Conservation (phyloP, 2,888 invertebrate genomes). For the Spatulosminthurus flaviceps region DNA sequence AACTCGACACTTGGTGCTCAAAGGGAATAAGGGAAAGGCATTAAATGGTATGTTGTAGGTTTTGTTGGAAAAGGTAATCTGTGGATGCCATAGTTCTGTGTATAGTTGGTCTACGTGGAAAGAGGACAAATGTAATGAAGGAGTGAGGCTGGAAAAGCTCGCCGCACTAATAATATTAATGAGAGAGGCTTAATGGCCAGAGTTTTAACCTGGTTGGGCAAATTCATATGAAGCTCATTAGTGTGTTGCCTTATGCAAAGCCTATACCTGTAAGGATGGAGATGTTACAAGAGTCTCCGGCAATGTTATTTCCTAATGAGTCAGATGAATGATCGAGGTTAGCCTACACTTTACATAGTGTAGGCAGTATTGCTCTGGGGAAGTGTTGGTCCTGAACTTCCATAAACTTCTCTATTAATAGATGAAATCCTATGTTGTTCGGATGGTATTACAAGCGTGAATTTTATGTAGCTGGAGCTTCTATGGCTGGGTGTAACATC, state of each 20-base stretch:
- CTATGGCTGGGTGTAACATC: no score
- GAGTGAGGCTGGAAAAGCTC: no score
- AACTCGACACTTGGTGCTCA: no score
- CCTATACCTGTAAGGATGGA: neutral
- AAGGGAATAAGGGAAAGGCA: no score
- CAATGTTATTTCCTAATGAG: neutral
- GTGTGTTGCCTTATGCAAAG: neutral
- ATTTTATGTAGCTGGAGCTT: no score
- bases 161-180: neutral
- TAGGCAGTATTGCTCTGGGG: neutral
- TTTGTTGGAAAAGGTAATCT: no score
- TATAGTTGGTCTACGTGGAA: no score
- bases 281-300: neutral
- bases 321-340: neutral
- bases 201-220: slow-evolving; percentile 18
- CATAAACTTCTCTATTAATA: slow-evolving; percentile 14
- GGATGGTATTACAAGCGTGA: no score
- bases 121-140: no score
- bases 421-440: neutral
- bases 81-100: no score
- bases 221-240: neutral
- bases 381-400: neutral
- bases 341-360: no score
- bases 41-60: no score
- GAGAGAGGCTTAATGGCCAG: neutral